These are phyloP conservation scores for Seira sanloemensis DNA, from an alignment of 2,888 invertebrate species.

Conservation along the genomic window DNA sequence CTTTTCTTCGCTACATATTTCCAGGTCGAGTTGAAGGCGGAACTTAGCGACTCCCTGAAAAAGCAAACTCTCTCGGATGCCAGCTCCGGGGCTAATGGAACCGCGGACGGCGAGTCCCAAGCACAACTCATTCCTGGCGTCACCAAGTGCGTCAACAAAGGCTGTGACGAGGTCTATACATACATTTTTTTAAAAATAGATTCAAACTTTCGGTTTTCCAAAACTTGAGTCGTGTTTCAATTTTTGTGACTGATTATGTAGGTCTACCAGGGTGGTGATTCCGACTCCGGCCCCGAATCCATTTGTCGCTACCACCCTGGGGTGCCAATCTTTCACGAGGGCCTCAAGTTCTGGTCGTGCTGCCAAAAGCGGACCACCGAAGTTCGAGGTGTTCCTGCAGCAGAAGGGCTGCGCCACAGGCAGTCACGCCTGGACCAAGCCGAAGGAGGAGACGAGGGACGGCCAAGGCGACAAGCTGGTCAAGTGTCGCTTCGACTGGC, in stretches of 20 bases:
- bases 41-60: constrained; percentile 79
- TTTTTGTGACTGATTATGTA: constrained; percentile 64
- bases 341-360: constrained; percentile 97
- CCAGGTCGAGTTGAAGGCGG: constrained; percentile 78
- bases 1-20: no score
- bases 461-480: constrained; percentile 62
- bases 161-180: constrained; percentile 54
- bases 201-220: not conserved
- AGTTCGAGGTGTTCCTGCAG: constrained; percentile 91
- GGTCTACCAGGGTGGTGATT: constrained; percentile 82
- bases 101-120: not conserved
- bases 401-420: constrained; percentile 94
- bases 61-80: constrained; percentile 78
- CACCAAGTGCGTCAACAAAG: constrained; percentile 64
- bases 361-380: constrained; percentile 95
- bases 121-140: constrained; percentile 57
- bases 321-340: constrained; percentile 95
- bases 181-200: constrained; percentile 9
- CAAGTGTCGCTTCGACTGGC: constrained; percentile 94
- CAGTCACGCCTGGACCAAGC: constrained; percentile 88
- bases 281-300: constrained; percentile 79
- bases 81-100: not conserved
- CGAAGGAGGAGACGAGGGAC: constrained; percentile 77
- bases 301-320: constrained; percentile 91
- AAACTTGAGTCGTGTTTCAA: not conserved